These are phyloP conservation scores for Crematogaster levior DNA, from an alignment of 2,888 invertebrate genomes.

Conservation along the genomic window DNA sequence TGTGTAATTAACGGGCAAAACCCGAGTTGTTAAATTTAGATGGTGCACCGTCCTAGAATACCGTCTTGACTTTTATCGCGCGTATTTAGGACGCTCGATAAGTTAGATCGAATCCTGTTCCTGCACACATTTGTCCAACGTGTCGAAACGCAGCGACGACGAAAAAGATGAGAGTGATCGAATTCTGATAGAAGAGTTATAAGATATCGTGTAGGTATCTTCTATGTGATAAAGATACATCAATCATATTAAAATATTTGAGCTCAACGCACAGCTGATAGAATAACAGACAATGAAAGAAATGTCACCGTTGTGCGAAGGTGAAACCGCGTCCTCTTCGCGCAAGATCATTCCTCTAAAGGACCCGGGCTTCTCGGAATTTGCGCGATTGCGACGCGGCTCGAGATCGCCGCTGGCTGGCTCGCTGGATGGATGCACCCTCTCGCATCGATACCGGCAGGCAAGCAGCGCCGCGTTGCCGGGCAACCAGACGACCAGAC, in stretches of 20 bases:
- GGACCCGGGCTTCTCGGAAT: conserved; percentile 17
- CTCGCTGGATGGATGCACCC: conserved; percentile 68
- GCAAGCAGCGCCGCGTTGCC: conserved; percentile 81
- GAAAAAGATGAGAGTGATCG: background rate
- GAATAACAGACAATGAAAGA: background rate
- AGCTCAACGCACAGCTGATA: background rate
- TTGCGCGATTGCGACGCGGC: conserved; percentile 67
- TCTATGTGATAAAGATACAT: background rate
- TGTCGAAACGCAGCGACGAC: background rate
- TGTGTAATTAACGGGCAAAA: conserved; percentile 28
- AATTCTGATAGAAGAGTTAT: background rate
- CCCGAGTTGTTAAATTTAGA: conserved; percentile 32
- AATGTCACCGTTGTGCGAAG: background rate
- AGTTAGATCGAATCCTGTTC: background rate
- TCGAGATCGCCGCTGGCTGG: conserved; percentile 62
- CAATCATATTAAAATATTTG: background rate
- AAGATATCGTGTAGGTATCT: background rate
- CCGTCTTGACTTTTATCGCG: conserved; percentile 1
- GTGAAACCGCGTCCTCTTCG: background rate
- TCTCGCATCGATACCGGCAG: conserved; percentile 75
- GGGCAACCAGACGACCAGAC: conserved; percentile 83
- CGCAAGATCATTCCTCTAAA: background rate
- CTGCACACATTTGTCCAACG: background rate
- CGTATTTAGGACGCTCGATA: conserved; percentile 31
- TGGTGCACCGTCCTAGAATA: conserved; percentile 16